Evolutionary conservation across 2,888 invertebrate genomes (phyloP), one percentile per base, ranked within the genome.

Genomic region (Lepeophtheirus nordmannii): DNA sequence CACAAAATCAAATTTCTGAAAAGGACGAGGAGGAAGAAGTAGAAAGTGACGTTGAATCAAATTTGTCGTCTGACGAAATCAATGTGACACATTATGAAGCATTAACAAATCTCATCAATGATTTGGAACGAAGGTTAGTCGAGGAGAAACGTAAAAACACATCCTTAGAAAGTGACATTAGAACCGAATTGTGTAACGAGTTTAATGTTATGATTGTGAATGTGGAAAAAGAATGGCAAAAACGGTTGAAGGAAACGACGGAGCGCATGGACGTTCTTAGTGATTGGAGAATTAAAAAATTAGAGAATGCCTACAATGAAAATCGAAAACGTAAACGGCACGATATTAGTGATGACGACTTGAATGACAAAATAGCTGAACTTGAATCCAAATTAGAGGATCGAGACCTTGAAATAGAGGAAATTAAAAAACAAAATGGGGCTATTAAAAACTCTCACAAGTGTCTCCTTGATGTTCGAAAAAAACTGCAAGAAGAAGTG

Each of bases 121-220:
- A 68, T 40, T 68, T 74, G 38, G 71, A 71, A 57, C 67, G 70
- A n/a, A 69, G 72, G 67, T 70, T 76, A 67, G 68, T 71, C 10
- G 69, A 71, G 17, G 73, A 72, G 62, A 70, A 71, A 11, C 67
- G 70, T 7, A 70, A 72, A 30, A 70, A 72, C 12, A 60, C 67
- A 39, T 65, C 67, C 46, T 64, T 73, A 65, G 76, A 76, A 69
- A 69, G 69, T 17, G 66, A 70, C 17, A 71, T 75, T 8, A 70
- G 76, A 22, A 70, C 73, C 14, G 75, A 76, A 69, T 73, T 76
- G 30, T 73, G 73, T 62, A 69, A 72, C 11, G 74, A 75, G 68
- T 74, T 76, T 73, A 73, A 72, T 69, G 69, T 72, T 65, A 74
- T 75, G 68, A 69, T 76, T 20, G 73, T 74, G 7, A 70, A 73